phyloP scores from a whole-genome alignment of 1,140 invertebrate species.

The Apis mellifera region Amel_HAv3.1 CM009936.2:9643501-9644000 shows the following conservation, averaged over 20 bases:
- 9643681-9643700: too few species aligned
- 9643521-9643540: too few species aligned
- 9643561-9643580: too few species aligned
- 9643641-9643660: too few species aligned
- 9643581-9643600: too few species aligned
- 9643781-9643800: constrained; percentile 68
- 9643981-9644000: constrained; percentile 10
- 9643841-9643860: constrained; percentile 71
- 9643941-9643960: constrained; percentile 64
- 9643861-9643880: constrained; percentile 76
- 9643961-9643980: constrained; percentile 57
- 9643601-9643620: too few species aligned
- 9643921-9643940: constrained; percentile 69
- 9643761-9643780: constrained; percentile 74
- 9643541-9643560: too few species aligned
- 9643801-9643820: constrained; percentile 77
- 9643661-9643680: too few species aligned
- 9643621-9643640: too few species aligned
- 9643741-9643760: constrained; percentile 63
- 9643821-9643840: constrained; percentile 66
- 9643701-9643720: background rate
- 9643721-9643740: constrained; percentile 4
- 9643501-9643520: too few species aligned
- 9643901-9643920: constrained; percentile 78
- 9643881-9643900: constrained; percentile 80